Evolutionary conservation across 2,888 invertebrate species (phyloP).

Genomic region (Nasonovia ribisnigri): DNA sequence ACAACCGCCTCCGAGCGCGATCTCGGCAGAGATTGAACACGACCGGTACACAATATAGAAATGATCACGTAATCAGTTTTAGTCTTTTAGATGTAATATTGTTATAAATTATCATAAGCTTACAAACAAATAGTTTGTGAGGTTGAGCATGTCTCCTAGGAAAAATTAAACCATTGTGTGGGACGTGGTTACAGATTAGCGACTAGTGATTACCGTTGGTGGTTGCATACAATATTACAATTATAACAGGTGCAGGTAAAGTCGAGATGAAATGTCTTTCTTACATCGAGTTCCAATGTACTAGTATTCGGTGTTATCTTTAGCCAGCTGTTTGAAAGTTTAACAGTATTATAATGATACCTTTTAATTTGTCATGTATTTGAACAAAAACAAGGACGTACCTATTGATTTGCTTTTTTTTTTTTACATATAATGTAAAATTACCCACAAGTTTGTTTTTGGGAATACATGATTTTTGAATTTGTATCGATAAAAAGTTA

Average conservation of each 20-base stretch:
- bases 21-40: conserved; percentile 21
- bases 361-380: background rate
- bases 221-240: background rate
- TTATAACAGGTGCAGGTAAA: background rate
- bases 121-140: background rate
- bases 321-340: background rate
- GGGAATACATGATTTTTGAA: background rate
- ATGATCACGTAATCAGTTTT: conserved; percentile 36
- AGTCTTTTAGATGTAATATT: background rate
- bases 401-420: background rate
- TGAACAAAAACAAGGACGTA: background rate
- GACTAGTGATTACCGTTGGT: background rate
- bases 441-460: background rate
- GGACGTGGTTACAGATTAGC: background rate
- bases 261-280: background rate
- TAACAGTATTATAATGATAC: background rate
- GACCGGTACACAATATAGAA: background rate
- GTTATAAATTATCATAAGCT: background rate
- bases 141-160: background rate
- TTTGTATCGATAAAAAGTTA: too few species aligned
- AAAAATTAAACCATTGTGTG: background rate
- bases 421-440: background rate
- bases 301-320: background rate
- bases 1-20: background rate
- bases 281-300: background rate